phyloP scores from a whole-genome alignment of 2,888 invertebrate species.

The Petrophora chlorosata region DNA sequence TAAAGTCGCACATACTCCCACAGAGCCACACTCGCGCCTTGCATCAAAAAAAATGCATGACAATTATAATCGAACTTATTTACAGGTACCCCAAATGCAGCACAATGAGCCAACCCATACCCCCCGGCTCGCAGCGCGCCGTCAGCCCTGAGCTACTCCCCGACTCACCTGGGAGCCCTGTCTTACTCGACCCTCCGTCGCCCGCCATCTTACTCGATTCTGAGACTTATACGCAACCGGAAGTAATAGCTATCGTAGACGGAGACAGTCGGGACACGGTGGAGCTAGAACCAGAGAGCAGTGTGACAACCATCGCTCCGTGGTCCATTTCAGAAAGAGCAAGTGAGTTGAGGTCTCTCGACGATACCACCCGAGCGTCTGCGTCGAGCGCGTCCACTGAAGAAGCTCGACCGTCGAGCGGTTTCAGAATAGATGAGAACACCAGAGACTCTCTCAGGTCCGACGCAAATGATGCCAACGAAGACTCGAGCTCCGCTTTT shows the following conservation, averaged over 20 bases:
- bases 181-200: neutral
- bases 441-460: neutral
- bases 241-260: neutral
- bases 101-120: conserved; percentile 1
- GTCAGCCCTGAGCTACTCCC: conserved; percentile 5
- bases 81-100: too few relatives aligned
- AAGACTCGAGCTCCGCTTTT: conserved; percentile 1
- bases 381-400: neutral
- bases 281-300: neutral
- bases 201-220: neutral
- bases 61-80: too few relatives aligned
- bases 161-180: neutral
- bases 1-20: too few relatives aligned
- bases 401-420: neutral
- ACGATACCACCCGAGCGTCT: neutral
- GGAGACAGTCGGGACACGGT: neutral
- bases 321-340: neutral
- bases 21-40: too few relatives aligned
- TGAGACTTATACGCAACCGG: neutral
- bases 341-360: neutral
- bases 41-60: too few relatives aligned
- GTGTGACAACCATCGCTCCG: conserved; percentile 2
- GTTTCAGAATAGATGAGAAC: neutral
- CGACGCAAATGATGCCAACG: neutral
- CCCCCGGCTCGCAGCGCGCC: neutral